Percentiles rank a stretch among this genome's conserved stretches.
Conservation (phyloP, 1,140 invertebrate genomes). For the Tetragnatha versicolor region DNA sequence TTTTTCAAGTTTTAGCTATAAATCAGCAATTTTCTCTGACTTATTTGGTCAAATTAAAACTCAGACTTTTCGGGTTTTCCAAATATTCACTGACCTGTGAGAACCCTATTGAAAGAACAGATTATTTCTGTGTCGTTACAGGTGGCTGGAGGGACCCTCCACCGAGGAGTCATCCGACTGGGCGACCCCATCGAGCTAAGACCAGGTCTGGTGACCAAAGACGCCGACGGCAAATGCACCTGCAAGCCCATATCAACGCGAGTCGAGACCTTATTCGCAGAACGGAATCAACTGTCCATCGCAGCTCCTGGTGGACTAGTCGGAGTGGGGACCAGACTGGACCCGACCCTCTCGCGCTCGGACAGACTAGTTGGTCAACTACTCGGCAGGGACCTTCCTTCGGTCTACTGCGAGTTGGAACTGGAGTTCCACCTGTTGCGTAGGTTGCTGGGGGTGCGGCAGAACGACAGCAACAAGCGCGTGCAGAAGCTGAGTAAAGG, state of each 20-base stretch:
- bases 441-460: conserved; percentile 91
- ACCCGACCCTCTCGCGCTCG: conserved; percentile 94
- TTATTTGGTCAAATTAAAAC: too few species aligned
- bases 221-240: conserved; percentile 89
- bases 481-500: conserved; percentile 84
- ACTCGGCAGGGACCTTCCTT: conserved; percentile 89
- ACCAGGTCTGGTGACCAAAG: conserved; percentile 92
- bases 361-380: conserved; percentile 98
- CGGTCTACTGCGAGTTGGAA: conserved; percentile 96
- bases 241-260: conserved; percentile 95
- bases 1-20: too few species aligned
- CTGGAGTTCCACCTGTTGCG: conserved; percentile 96
- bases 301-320: conserved; percentile 97
- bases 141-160: conserved; percentile 96
- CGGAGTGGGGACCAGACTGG: conserved; percentile 97
- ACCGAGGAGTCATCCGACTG: conserved; percentile 90
- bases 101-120: too few species aligned
- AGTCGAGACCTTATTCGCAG: conserved; percentile 95
- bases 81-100: too few species aligned
- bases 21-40: too few species aligned
- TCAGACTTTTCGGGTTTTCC: too few species aligned
- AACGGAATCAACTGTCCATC: conserved; percentile 97
- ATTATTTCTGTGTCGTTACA: too few species aligned
- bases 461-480: conserved; percentile 97
- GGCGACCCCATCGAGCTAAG: conserved; percentile 89